Evolutionary conservation across 2,113 vertebrate genomes (phyloP).

Genomic region (Eonycteris spelaea): DNA sequence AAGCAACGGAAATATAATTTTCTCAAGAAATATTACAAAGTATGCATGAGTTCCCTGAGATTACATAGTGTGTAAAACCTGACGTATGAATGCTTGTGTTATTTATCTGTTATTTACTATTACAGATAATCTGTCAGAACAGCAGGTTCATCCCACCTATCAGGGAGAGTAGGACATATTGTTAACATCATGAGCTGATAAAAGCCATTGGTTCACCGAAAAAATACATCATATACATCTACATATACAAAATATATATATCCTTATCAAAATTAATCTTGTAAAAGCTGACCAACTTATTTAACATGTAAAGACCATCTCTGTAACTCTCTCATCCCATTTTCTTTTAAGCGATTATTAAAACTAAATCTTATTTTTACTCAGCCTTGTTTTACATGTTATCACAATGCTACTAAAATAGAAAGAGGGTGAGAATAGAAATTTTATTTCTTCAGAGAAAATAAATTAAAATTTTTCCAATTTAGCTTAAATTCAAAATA

Average conservation of each 20-base stretch:
- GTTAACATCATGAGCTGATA: not conserved
- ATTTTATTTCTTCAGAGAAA: not conserved
- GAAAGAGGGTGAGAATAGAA: not conserved
- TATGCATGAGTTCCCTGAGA: not conserved
- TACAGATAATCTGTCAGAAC: not conserved
- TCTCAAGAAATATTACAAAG: not conserved
- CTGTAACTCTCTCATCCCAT: not conserved
- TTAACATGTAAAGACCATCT: not conserved
- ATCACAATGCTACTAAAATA: not conserved
- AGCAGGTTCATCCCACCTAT: not conserved
- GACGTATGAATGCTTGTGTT: rapidly evolving
- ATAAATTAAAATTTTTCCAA: not conserved
- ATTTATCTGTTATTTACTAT: not conserved
- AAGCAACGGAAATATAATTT: not conserved
- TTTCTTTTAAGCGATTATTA: not conserved
- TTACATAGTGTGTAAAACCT: rapidly evolving
- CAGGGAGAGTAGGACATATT: rapidly evolving
- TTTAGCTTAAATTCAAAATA: not conserved
- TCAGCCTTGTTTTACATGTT: not conserved
- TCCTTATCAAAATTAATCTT: not conserved
- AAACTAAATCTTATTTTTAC: not conserved
- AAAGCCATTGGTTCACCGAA: not conserved
- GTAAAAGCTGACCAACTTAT: not conserved
- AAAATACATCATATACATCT: not conserved
- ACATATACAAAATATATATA: too few relatives aligned